These are phyloP conservation scores for Apostichopus californicus DNA, from an alignment of 35 echinoderm and acorn worm genomes.

Conservation along the genomic window DNA sequence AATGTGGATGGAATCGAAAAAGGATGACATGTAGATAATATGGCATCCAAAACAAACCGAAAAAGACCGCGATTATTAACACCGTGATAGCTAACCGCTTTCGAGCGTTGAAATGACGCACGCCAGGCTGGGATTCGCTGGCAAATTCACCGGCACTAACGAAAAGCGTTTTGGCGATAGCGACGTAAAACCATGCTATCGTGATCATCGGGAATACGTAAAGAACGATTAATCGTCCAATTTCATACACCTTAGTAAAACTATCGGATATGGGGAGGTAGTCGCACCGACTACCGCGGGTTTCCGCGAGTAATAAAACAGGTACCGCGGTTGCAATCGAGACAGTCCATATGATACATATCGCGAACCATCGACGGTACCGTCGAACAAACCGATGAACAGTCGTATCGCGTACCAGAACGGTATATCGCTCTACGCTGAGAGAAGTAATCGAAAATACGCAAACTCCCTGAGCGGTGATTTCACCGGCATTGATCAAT, in stretches of 20 bases:
- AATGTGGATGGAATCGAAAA: conserved; percentile 54
- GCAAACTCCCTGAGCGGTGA: conserved; percentile 74
- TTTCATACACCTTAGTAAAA: conserved; percentile 67
- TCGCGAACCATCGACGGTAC: conserved; percentile 22
- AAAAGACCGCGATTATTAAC: conserved; percentile 67
- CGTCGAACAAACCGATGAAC: conserved; percentile 31
- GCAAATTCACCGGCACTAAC: conserved; percentile 66
- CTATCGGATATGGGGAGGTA: conserved; percentile 34
- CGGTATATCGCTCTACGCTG: conserved; percentile 68
- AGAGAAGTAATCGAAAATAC: conserved; percentile 67
- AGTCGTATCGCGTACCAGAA: conserved; percentile 46
- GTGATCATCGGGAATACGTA: conserved; percentile 66
- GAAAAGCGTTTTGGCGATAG: conserved; percentile 71
- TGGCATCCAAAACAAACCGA: conserved; percentile 73
- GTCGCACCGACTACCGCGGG: conserved; percentile 12
- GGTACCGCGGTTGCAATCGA: conserved; percentile 53
- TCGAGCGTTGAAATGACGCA: conserved; percentile 71
- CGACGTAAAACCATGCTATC: conserved; percentile 65
- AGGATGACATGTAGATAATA: conserved; percentile 69
- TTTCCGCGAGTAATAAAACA: conserved; percentile 52
- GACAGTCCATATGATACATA: conserved; percentile 54
- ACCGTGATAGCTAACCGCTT: conserved; percentile 73
- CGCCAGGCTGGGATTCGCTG: conserved; percentile 76
- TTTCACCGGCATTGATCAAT: conserved; percentile 62
- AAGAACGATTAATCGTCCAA: conserved; percentile 38